Base-by-base conservation (phyloP, 2,888 invertebrate species). In the Hemaris fuciformis region DNA sequence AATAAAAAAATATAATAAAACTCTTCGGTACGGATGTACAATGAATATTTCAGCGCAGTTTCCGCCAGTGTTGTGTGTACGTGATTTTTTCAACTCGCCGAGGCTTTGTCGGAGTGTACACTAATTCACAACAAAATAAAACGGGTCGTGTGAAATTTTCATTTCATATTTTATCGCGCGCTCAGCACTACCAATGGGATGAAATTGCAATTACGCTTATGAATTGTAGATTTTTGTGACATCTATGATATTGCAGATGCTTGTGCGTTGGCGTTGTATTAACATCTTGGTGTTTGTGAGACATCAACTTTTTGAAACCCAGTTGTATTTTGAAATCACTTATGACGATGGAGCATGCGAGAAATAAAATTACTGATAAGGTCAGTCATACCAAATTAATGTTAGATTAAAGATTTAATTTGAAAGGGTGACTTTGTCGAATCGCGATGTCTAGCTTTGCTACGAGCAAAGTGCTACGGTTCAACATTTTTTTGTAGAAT, bases 81-180 rank as follows among this genome's bases (percentile, higher is more conserved):
- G 60, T 60, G 60, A 60, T 41, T 70, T 74, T 78, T 72, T 66
- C 69, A 63, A 59, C 61, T 57, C 57, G n/a, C 3, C 34, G 60
- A 61, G 66, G 77, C 71, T 78, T 78, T 78, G 68, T 65, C 63
- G 57, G 63, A 58, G 64, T 61, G 61, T 64, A 15, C 64, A 75
- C 70, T 78, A 76, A 78, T 76, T 63, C 71, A 34, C 15, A 22
- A 42, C 23, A 20, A 18, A 42, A 38, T 57, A n/a, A 57, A 23
- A 25, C 13, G 22, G 46, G n/a, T 25, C 60, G 45, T 41, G 38
- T 57, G 56, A 64, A 61, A 43, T 45, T 68, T 70, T 66, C 46
- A 68, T 65, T 46, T 46, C 5, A 53, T 43, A 20, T 43, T 43
- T 43, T 64, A 38, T 38, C 38, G 38, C 27, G 27, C 2, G 13